These are phyloP conservation scores for Gymnogyps californianus DNA, from an alignment of 2,113 vertebrate species.

Conservation along the genomic window DNA sequence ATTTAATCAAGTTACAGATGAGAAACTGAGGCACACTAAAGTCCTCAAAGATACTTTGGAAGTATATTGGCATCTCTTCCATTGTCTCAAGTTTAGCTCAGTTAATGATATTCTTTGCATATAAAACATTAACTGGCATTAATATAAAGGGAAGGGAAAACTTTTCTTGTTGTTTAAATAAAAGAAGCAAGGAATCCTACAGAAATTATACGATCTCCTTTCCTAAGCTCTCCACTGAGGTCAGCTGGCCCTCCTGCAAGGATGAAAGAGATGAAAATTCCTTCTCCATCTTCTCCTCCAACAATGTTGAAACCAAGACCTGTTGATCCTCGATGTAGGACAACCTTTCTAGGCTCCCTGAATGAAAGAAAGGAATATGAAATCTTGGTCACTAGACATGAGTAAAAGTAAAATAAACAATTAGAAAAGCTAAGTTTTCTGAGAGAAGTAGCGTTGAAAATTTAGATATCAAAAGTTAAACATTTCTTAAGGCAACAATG, in stretches of 20 bases:
- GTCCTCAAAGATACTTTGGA: neutral
- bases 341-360: slow-evolving; percentile 92
- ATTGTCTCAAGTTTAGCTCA: neutral
- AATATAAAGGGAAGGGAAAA: neutral
- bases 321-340: slow-evolving; percentile 91
- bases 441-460: neutral
- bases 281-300: slow-evolving; percentile 97
- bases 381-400: neutral
- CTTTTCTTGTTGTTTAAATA: neutral
- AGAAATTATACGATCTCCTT: slow-evolving; percentile 94
- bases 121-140: neutral
- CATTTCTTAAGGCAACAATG: neutral
- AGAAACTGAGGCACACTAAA: neutral
- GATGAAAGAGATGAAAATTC: slow-evolving; percentile 99
- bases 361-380: neutral
- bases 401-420: neutral
- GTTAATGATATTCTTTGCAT: neutral
- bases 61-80: neutral
- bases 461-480: neutral
- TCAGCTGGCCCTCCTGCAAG: slow-evolving; percentile 96
- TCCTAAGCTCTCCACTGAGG: slow-evolving; percentile 93
- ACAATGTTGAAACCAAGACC: slow-evolving; percentile 99
- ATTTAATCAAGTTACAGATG: neutral
- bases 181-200: slow-evolving; percentile 70
- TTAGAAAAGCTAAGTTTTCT: neutral